Evolutionary conservation across 2,888 invertebrate genomes (phyloP).

Genomic region (Oscheius sp.): DNA sequence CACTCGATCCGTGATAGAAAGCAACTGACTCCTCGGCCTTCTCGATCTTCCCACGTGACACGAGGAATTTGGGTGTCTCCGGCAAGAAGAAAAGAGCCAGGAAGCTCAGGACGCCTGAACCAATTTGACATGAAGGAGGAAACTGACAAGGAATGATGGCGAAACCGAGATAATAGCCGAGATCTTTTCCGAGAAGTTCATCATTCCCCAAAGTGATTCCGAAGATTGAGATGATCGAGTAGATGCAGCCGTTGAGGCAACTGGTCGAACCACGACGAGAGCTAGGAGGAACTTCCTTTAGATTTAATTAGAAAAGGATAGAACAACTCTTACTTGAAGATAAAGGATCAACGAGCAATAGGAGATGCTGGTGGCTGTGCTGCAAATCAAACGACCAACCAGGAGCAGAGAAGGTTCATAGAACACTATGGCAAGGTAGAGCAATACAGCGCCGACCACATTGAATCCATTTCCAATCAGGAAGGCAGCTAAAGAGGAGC

Average conservation of each 20-base stretch:
- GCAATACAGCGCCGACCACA: slow-evolving; percentile 21
- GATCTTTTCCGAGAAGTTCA: slow-evolving; percentile 24
- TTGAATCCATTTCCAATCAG: slow-evolving; percentile 29
- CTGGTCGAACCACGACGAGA: slow-evolving; percentile 17
- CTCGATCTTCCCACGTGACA: slow-evolving; percentile 13
- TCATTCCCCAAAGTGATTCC: slow-evolving; percentile 30
- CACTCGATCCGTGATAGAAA: slow-evolving; percentile 24
- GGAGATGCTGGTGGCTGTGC: slow-evolving; percentile 25
- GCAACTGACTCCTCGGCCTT: slow-evolving; percentile 21
- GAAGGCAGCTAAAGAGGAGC: slow-evolving; percentile 23
- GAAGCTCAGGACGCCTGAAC: slow-evolving; percentile 27
- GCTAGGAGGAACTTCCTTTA: slow-evolving; percentile 29
- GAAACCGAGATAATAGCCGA: slow-evolving; percentile 24
- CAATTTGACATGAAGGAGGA: not conserved
- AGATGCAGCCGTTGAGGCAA: slow-evolving; percentile 29
- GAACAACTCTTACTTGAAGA: slow-evolving; percentile 25
- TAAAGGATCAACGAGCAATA: slow-evolving; percentile 26
- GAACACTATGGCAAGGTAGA: slow-evolving; percentile 15
- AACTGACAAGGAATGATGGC: slow-evolving; percentile 26
- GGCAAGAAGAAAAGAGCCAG: slow-evolving; percentile 26
- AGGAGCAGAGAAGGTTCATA: slow-evolving; percentile 23
- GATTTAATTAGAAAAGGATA: no score
- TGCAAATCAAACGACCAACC: slow-evolving; percentile 24
- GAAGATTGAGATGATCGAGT: slow-evolving; percentile 29
- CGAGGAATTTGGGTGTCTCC: slow-evolving; percentile 27